Conservation (phyloP, 2,113 vertebrate species). For the Lepus timidus region DNA sequence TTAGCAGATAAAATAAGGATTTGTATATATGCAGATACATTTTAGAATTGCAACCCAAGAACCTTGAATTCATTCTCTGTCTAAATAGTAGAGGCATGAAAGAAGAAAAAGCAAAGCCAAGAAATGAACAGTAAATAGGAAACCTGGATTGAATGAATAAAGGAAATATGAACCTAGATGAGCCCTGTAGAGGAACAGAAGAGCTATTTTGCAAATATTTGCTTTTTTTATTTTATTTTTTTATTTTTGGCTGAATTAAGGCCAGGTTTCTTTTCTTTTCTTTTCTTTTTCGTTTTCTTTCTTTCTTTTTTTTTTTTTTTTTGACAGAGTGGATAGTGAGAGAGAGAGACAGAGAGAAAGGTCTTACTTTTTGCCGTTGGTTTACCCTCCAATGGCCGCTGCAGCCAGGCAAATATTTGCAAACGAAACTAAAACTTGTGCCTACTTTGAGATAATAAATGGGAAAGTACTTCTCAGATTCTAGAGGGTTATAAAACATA, state of each 20-base stretch:
- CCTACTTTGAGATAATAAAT: neutral
- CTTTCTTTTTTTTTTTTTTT: no score
- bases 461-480: neutral
- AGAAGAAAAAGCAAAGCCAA: neutral
- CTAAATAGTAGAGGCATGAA: neutral
- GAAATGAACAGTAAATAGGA: neutral
- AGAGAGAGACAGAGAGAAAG: no score
- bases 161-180: neutral
- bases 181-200: neutral
- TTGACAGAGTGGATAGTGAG: no score
- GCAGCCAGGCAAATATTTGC: neutral
- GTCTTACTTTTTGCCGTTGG: no score
- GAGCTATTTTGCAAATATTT: neutral
- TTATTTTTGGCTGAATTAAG: no score
- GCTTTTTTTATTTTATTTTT: no score
- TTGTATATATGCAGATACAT: neutral
- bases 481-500: neutral
- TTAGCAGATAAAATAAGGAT: neutral
- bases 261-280: no score
- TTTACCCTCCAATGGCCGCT: no score
- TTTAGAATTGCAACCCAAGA: neutral
- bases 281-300: no score
- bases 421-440: neutral
- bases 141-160: neutral
- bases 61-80: slow-evolving; percentile 5